These are phyloP conservation scores for Aethes cnicana DNA, from an alignment of 2,888 invertebrate species.

Conservation along the genomic window DNA sequence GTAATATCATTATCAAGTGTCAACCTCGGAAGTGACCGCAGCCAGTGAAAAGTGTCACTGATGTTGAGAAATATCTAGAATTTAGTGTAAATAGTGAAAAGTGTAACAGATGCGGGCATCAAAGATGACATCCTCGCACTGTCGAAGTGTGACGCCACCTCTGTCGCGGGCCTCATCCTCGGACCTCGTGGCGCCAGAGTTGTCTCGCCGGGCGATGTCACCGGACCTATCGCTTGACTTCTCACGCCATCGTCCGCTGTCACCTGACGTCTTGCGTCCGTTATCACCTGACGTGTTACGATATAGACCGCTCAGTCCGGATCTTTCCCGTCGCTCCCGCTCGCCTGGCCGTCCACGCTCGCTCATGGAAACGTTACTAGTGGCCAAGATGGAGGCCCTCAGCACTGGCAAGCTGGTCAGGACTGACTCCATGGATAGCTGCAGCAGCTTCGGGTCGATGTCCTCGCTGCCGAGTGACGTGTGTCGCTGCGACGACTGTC, in stretches of 20 bases:
- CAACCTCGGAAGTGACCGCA: neutral
- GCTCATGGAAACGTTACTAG: constrained; percentile 90
- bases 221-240: constrained; percentile 71
- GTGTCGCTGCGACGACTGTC: constrained; percentile 91
- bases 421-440: constrained; percentile 90
- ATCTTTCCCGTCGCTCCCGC: constrained; percentile 65
- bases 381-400: constrained; percentile 91
- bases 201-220: constrained; percentile 58
- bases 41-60: too few relatives aligned
- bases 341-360: constrained; percentile 86
- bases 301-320: constrained; percentile 70
- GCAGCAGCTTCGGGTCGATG: constrained; percentile 86
- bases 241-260: constrained; percentile 60
- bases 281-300: constrained; percentile 68
- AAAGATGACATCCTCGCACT: constrained; percentile 79
- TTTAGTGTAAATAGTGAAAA: neutral
- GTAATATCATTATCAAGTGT: constrained; percentile 18
- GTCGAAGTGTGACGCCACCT: constrained; percentile 77
- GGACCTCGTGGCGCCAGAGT: constrained; percentile 50
- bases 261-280: constrained; percentile 66
- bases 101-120: constrained; percentile 67
- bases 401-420: constrained; percentile 84
- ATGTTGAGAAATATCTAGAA: neutral
- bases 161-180: constrained; percentile 73
- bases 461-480: constrained; percentile 88